Evolutionary conservation across 2,113 vertebrate species (phyloP).

Genomic region (Petroica traversi): DNA sequence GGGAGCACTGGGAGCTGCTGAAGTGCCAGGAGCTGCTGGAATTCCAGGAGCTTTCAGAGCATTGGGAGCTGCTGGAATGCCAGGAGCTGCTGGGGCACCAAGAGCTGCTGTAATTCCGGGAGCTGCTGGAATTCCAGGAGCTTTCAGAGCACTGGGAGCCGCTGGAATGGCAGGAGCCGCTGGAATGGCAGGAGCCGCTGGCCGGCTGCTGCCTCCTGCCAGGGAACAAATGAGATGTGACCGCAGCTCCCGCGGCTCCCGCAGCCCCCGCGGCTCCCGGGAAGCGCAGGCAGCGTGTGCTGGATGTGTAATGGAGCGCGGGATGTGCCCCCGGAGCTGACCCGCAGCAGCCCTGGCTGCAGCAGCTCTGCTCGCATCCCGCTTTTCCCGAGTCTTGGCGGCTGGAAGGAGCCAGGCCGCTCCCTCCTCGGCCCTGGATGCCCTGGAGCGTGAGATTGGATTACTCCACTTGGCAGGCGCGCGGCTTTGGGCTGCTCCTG

Average conservation of each 20-base stretch:
- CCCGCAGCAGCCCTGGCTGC: neutral
- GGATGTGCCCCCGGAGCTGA: neutral
- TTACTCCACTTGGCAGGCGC: neutral
- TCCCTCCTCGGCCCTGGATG: neutral
- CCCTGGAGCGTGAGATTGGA: constrained; percentile 21
- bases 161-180: neutral
- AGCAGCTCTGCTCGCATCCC: accelerated
- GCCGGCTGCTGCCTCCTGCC: neutral
- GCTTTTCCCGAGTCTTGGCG: neutral
- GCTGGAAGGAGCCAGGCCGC: neutral
- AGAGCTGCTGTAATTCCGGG: too few species aligned
- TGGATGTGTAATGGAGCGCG: neutral
- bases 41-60: too few species aligned
- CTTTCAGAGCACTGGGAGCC: too few species aligned
- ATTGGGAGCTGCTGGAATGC: too few species aligned
- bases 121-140: neutral
- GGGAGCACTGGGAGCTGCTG: too few species aligned
- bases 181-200: accelerated
- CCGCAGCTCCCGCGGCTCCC: neutral
- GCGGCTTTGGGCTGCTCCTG: neutral
- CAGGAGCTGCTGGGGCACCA: too few species aligned
- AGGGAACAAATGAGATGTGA: neutral
- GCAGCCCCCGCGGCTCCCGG: neutral
- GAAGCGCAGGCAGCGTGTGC: neutral
- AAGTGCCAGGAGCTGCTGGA: too few species aligned